Evolutionary conservation across 2,888 invertebrate species (phyloP), one percentile per base, ranked within the genome.

Genomic region (Metallyticus violacea): DNA sequence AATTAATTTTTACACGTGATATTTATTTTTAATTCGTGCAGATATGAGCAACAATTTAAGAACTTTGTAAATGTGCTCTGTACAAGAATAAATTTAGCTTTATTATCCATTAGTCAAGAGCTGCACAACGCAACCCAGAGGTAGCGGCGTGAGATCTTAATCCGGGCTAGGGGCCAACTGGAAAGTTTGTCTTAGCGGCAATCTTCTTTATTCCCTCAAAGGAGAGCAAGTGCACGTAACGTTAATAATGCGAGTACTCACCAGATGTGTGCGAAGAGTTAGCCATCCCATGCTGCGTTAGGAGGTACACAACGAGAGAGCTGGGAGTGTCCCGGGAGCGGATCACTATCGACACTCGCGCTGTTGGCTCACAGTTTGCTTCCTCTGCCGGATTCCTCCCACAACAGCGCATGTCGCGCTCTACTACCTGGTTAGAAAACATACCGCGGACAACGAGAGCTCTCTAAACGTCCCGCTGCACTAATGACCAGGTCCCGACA

Each of bases 241-340:
- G n/a, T n/a, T n/a, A n/a, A n/a, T n/a, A n/a, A 5, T 79, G 27
- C 6, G 26, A 76, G 3, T 15, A 92, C 94, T 93, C 92, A 94
- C 94, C 92, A 94, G 91, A 90, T 94, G 93, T 85, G 93, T 92
- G 88, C 93, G 93, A 76, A 94, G 90, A 86, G 93, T 93, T 89
- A 93, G 92, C 94, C 94, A 94, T 89, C 94, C 94, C 94, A 94
- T 94, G 89, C 87, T 89, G 79, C 4, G 4, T 25, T n/a, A 7
- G 78, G 6, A 5, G 6, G 6, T 27, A 29, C 29, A 81, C 79
- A 79, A 27, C 0, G 26, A 26, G 26, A 28, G 6, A 15, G 81
- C 81, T 30, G 26, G 81, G 30, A 7, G 81, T n/a, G n/a, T 27
- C 28, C 81, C 30, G 81, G 26, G 81, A 26, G 26, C 28, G n/a